Base-by-base conservation (phyloP, 2,797 vertebrate species). In the Eulemur coronatus region DNA sequence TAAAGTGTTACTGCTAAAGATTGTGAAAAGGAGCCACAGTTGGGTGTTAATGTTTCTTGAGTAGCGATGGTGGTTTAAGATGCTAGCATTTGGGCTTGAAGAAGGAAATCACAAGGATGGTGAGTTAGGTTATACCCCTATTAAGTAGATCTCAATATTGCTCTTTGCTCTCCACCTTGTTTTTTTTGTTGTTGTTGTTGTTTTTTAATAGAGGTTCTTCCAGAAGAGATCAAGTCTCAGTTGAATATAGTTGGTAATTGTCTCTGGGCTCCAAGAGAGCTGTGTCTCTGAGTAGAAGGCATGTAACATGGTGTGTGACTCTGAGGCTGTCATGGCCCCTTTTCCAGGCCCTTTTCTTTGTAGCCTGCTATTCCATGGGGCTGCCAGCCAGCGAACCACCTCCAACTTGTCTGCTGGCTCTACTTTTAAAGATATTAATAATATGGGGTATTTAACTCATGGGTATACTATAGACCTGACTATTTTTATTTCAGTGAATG, bases 41-140 rank as follows among this genome's bases (percentile, higher is more conserved):
- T 89, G 55, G 43, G 18, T 59, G 0, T 35, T 35, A 46, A 35
- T 59, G 18, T 30, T 52, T 69, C 38, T 43, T 9, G 13, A n/a
- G 78, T 75, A 22, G 67, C 43, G 43, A 41, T n/a, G 11, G 18
- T 90, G 50, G 48, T 72, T 72, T 95, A 72, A 38, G 15, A 38
- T 59, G 84, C n/a, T 65, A 91, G 52, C 43, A 26, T 80, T 65
- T n/a, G 75, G 78, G 35, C 73, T 93, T 93, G n/a, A 95, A 92
- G 67, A 94, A 69, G 82, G 20, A 87, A 82, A 13, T 81, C 41
- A 15, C 15, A 46, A 90, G 75, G 76, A 14, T 14, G 30, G 48
- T 76, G 73, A 91, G 41, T 55, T 93, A 63, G 70, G 28, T 70
- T 55, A 35, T 43, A 5, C 15, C n/a, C 35, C 15, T 38, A 50